Evolutionary conservation across 2,888 invertebrate species (phyloP).

Genomic region (Portevinia maculata): DNA sequence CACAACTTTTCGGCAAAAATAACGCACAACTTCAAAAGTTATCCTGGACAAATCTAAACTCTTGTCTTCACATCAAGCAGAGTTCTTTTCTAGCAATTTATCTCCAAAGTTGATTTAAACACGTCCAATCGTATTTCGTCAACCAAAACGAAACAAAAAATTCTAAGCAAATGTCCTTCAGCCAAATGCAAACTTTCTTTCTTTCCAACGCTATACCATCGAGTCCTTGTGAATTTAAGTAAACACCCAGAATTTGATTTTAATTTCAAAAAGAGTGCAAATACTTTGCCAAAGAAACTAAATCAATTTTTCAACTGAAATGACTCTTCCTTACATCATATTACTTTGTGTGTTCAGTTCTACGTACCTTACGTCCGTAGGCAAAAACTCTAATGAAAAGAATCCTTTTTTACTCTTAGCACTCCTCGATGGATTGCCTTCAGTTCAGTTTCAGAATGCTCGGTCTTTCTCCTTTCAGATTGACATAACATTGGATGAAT

Average conservation of each 20-base stretch:
- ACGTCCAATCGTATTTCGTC: constrained; percentile 35
- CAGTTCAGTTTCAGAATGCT: constrained; percentile 1
- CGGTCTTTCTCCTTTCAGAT: constrained; percentile 19
- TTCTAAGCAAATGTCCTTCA: constrained; percentile 53
- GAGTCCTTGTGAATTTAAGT: constrained; percentile 29
- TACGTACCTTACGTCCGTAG: constrained; percentile 1
- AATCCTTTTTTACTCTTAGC: constrained; percentile 40
- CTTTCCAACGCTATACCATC: background rate
- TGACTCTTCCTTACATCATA: constrained; percentile 5
- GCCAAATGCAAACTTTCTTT: constrained; percentile 11
- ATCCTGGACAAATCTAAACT: background rate
- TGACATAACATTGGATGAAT: constrained; percentile 66
- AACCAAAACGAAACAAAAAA: constrained; percentile 57
- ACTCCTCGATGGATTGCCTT: constrained; percentile 25
- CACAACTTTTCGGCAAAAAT: no score
- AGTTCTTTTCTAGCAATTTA: background rate
- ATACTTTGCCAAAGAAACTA: constrained; percentile 43
- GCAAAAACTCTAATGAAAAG: constrained; percentile 50
- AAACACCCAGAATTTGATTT: constrained; percentile 66
- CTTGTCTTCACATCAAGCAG: background rate
- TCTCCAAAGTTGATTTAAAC: background rate
- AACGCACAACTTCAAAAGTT: no score
- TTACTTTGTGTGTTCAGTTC: background rate
- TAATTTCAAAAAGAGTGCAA: constrained; percentile 67
- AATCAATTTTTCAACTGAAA: constrained; percentile 39